Evolutionary conservation across 2,888 invertebrate species (phyloP).

Genomic region (Monopis laevigella): DNA sequence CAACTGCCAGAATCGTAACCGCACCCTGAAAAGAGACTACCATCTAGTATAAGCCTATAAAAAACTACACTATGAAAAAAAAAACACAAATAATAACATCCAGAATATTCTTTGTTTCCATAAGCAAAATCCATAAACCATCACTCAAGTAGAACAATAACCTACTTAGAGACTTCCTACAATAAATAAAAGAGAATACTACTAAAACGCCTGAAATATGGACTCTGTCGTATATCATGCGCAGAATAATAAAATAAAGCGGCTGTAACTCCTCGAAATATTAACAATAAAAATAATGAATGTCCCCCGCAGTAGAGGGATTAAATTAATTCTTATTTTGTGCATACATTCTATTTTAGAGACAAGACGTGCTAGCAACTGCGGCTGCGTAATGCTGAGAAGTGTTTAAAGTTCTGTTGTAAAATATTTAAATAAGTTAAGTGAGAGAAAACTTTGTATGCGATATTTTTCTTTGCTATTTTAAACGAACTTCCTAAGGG

Average conservation of each 20-base stretch:
- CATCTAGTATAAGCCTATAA: too few relatives aligned
- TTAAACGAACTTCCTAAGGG: too few relatives aligned
- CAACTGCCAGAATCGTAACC: too few relatives aligned
- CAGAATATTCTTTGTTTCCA: too few relatives aligned
- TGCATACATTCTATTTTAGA: neutral
- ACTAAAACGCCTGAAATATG: conserved; percentile 10
- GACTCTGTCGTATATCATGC: conserved; percentile 10
- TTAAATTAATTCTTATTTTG: conserved; percentile 5
- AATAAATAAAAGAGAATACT: conserved; percentile 5
- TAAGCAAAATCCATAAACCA: neutral
- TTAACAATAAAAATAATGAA: conserved; percentile 17
- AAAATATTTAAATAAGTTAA: neutral
- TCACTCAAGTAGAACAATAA: neutral
- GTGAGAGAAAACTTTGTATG: too few relatives aligned
- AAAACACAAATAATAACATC: too few relatives aligned
- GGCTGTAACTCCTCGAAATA: conserved; percentile 12
- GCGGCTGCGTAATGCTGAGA: neutral
- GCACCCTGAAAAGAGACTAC: too few relatives aligned
- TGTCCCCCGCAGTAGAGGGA: conserved; percentile 10
- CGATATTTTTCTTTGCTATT: too few relatives aligned
- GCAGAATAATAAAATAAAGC: conserved; percentile 12
- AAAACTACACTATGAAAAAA: too few relatives aligned
- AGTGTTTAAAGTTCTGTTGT: neutral
- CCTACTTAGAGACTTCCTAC: conserved; percentile 1
- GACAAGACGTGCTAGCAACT: neutral